A percentile compares a stretch with the other conserved stretches of the same genome.
phyloP scores from a whole-genome alignment of 2,797 vertebrate genomes.

The Sebastes flavidus region DNA sequence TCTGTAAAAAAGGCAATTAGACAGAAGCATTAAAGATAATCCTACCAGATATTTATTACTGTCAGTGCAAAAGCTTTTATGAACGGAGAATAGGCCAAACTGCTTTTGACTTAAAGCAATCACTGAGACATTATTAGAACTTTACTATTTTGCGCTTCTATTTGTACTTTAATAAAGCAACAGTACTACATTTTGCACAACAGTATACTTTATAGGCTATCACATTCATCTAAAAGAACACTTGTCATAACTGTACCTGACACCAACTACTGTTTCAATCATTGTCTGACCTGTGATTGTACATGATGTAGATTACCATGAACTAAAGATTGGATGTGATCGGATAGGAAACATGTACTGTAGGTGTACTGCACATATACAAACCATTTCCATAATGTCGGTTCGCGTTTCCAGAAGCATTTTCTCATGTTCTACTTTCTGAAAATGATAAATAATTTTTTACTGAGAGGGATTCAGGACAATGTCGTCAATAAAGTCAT shows the following conservation, averaged over 20 bases:
- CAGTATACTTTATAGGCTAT: too few relatives aligned
- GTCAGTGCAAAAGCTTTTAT: not conserved
- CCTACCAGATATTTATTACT: not conserved
- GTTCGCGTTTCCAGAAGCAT: conserved; percentile 89
- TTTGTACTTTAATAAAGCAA: not conserved
- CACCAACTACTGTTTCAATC: not conserved
- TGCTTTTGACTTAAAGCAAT: not conserved
- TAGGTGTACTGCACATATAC: conserved; percentile 43
- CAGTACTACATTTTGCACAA: not conserved
- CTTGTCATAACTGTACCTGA: not conserved
- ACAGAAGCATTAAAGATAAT: not conserved
- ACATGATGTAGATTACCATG: not conserved
- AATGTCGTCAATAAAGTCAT: not conserved
- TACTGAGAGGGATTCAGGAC: not conserved
- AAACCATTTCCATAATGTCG: conserved; percentile 94
- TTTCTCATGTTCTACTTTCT: conserved; percentile 90
- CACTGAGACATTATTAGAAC: not conserved
- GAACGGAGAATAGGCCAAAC: not conserved
- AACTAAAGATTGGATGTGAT: not conserved
- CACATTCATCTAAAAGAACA: not conserved
- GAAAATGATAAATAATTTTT: conserved; percentile 35
- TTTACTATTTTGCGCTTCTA: not conserved
- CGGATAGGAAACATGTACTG: not conserved
- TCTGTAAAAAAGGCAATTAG: conserved; percentile 71
- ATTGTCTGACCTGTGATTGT: too few relatives aligned